Evolutionary conservation across 2,888 invertebrate genomes (phyloP), one percentile per base, ranked within the genome.

Genomic region (Hydriomena furcata): DNA sequence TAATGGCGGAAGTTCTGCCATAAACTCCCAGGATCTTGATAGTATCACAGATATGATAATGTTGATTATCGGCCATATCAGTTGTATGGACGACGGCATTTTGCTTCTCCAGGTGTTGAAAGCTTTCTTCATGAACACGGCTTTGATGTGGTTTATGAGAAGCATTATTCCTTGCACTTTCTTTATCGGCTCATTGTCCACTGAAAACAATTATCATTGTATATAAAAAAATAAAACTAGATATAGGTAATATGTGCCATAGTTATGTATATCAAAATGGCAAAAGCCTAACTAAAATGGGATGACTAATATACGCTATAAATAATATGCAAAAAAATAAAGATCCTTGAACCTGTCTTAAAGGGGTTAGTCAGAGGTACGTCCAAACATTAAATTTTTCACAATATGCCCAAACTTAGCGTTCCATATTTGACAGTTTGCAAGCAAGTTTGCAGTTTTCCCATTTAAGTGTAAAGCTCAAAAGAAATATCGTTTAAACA

Each of bases 1-100:
- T 49, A 94, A 74, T 0, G 94, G 84, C 0, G 94, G 94, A 6
- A 95, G 79, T 57, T 93, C 91, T 0, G 80, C 72, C 46, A 90
- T 70, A 47, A 90, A 89, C 47, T 81, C 79, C 90, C 90, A 90
- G 1, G 89, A 87, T 38, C 85, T 71, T 1, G 88, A 72, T 54
- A 90, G 78, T 4, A 80, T 35, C 12, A 90, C 84, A 1, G 90
- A 87, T 65, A 90, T 68, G 0, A 79, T 65, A 21, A 90, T 89
- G 42, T 88, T 90, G 52, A 90, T 80, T 25, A 90, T 75, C 0
- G 90, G 89, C 30, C 86, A 83, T 5, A 84, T 60, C 23, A 89
- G 73, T 57, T 90, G 90, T 72, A 89, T 87, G 1, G 84, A 56
- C 0, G 83, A 79, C 1, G 78, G 68, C 12, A 87, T 60, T 70